A percentile compares a stretch with the other conserved stretches of the same genome.
phyloP scores from a whole-genome alignment of 2,797 vertebrate genomes.

The Darevskia mixta region DNA sequence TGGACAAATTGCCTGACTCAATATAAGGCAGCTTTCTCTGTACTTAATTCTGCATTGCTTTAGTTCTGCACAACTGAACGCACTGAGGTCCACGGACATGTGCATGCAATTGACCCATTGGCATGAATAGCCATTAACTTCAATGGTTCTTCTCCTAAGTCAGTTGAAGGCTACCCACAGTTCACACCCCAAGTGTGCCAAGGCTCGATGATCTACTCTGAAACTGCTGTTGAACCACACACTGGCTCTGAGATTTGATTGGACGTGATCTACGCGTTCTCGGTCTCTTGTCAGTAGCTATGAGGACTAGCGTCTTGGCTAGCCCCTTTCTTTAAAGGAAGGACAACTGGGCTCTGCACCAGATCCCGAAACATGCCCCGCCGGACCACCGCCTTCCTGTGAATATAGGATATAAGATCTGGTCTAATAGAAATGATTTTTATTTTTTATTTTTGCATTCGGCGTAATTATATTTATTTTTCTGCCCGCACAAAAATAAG shows the following conservation, averaged over 20 bases:
- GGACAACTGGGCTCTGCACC: not conserved
- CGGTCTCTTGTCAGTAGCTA: not conserved
- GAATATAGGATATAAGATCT: not conserved
- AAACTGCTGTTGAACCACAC: not conserved
- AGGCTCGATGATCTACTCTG: not conserved
- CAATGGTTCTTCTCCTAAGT: no score
- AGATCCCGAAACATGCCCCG: not conserved
- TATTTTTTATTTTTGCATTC: not conserved
- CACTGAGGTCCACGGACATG: no score
- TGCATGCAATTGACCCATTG: no score
- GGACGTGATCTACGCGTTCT: not conserved
- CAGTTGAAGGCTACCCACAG: no score
- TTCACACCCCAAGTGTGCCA: no score
- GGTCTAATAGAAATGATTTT: not conserved
- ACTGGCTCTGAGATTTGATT: no score
- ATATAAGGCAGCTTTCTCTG: not conserved
- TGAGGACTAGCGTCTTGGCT: not conserved
- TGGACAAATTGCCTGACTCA: not conserved
- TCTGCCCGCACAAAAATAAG: not conserved
- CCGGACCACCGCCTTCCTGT: not conserved
- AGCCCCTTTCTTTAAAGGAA: not conserved
- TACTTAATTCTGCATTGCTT: not conserved
- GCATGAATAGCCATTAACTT: no score
- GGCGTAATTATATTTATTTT: not conserved
- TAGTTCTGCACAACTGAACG: not conserved